Evolutionary conservation across 2,797 vertebrate species (phyloP).

Genomic region (Tiaroga cobitis): DNA sequence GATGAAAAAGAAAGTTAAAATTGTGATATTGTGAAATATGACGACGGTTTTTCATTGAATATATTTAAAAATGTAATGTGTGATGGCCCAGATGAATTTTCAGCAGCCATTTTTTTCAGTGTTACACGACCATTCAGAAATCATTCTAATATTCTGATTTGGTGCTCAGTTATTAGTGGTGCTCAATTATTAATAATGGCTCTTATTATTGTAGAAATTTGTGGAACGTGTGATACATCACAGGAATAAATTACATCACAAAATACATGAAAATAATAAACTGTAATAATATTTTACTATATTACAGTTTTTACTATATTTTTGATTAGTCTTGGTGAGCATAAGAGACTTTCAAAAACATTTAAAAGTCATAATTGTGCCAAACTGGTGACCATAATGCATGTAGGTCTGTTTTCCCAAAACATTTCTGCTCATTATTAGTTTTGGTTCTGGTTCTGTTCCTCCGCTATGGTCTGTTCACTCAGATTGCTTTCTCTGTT

Average conservation of each 20-base stretch:
- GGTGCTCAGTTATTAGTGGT: background rate
- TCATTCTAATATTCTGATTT: background rate
- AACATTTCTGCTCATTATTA: background rate
- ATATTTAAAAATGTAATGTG: conserved; percentile 1
- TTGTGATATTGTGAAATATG: background rate
- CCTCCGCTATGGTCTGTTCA: conserved; percentile 12
- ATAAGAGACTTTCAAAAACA: background rate
- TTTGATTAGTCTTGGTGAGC: background rate
- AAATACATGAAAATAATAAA: no score
- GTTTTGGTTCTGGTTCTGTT: conserved; percentile 30
- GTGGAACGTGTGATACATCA: background rate
- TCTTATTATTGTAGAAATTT: background rate
- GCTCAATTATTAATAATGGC: background rate
- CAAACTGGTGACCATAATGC: background rate
- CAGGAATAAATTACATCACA: background rate
- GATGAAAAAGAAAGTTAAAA: background rate
- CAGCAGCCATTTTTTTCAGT: no score
- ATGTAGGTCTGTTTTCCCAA: background rate
- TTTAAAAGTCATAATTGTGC: background rate
- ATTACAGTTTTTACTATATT: background rate
- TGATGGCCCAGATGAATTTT: background rate
- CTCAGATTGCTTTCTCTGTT: conserved; percentile 39
- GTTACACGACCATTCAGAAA: background rate
- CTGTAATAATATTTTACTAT: background rate
- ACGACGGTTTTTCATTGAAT: background rate